Conservation (phyloP, 2,113 vertebrate species). For the Phalacrocorax aristotelis region DNA sequence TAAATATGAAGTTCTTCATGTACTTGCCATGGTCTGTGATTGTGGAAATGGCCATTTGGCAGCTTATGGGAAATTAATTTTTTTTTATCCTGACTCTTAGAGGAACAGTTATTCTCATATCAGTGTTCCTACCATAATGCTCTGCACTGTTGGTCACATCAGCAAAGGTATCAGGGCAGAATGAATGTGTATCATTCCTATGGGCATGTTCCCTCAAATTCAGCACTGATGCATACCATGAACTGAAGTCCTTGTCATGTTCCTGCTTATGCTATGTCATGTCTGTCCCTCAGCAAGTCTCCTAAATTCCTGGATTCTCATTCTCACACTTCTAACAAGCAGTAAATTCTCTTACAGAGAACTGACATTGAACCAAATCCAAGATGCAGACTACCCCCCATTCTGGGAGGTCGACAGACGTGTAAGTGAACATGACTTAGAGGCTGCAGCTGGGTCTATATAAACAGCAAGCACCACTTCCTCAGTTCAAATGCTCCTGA, state of each 20-base stretch:
- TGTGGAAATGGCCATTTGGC: neutral
- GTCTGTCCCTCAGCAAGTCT: neutral
- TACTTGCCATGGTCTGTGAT: neutral
- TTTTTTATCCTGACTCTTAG: neutral
- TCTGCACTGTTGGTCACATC: neutral
- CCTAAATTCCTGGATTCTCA: neutral
- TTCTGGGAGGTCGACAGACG: neutral
- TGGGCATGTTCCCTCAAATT: neutral
- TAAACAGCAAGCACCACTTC: neutral
- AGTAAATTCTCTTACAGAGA: neutral
- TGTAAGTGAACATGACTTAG: neutral
- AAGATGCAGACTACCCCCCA: neutral
- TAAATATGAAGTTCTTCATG: neutral
- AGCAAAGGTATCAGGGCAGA: neutral
- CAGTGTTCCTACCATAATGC: neutral
- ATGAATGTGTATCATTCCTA: neutral
- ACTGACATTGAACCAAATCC: neutral
- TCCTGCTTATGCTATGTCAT: neutral
- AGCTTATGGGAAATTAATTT: neutral
- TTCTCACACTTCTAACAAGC: neutral
- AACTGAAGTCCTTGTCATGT: neutral
- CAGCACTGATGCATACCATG: neutral
- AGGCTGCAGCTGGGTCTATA: neutral
- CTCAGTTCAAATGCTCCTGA: neutral
- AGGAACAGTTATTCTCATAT: neutral